Base-by-base conservation (phyloP, 1,140 invertebrate genomes). In the Nylanderia fulva region DNA sequence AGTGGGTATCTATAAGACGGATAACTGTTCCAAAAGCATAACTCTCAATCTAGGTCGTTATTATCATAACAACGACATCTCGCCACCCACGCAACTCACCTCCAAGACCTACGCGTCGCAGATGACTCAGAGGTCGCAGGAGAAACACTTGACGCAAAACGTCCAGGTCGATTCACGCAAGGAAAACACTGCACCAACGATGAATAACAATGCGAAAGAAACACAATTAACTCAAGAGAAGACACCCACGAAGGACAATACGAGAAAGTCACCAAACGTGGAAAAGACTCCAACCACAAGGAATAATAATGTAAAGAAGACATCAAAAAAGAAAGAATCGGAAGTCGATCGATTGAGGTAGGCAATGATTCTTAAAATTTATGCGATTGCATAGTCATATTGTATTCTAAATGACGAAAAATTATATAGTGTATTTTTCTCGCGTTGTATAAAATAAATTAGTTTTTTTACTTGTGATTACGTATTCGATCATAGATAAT, bases 1-100 rank as follows among this genome's bases (percentile, higher is more conserved):
- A 0, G 97, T 99, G 2, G 99, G 99, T 1, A 99, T 99, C 82
- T 99, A 98, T 93, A 99, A 99, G 95, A 98, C 98, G 0, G 96
- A 97, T 85, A 98, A 99, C 92, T 97, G 97, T 91, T 99, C 98
- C 0, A 97, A 98, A 87, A 97, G 97, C 27, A 95, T 97, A 0
- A 97, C 97, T 0, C 95, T 98, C 1, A 95, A 96, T 88, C 92
- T 94, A 2, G 72, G 66, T 1, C 84, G 86, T n/a, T 93, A 91
- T 36, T 91, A 91, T 2, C 72, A 84, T 3, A 91, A 82, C 0
- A 86, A 91, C 61, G 84, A 69, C 18, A 90, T 91, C 18, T 8
- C 36, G 5, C 82, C 84, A 0, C 77, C 69, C 0, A 76, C 79
- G 15, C 87, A 89, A 29, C 56, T 33, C 11, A 87, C 54, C 4